Base-by-base conservation (phyloP, 2,888 invertebrate genomes). In the Apodemia hepburni region DNA sequence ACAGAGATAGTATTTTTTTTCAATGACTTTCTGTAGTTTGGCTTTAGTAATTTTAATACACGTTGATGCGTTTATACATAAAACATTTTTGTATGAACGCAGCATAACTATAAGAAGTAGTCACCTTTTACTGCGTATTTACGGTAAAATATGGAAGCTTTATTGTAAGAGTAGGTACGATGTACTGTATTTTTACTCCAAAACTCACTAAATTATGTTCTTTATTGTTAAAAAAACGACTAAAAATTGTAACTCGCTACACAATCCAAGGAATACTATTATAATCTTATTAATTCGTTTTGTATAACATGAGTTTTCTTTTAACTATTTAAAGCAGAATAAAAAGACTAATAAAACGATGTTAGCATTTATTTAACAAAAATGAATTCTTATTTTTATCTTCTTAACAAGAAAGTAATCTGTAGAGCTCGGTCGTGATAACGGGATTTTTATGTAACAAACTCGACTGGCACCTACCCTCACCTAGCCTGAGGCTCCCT, bases 331-430 rank as follows among this genome's bases (percentile, higher is more conserved):
- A 51, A 51, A 51, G 22, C 22, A 51, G 3, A 51, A 51, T 51
- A 51, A 51, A 51, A 18, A n/a, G 22, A 51, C 51, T 61, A 58
- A 63, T 61, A 65, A 66, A 66, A 68, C 77, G 79, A 77, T 76
- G 70, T 84, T 84, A 82, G 84, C 84, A 85, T 82, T 85, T 82
- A 81, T 81, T 81, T 81, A 80, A 81, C 80, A 81, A 82, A 83
- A 85, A 81, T 80, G 82, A 84, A 85, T 84, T 88, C 87, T 85
- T 89, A 87, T 87, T 87, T 86, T 86, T 82, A 87, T 87, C 86
- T 84, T 87, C 82, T 88, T 89, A 90, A 91, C 91, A 88, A 87
- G 90, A 87, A 88, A 89, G 87, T 90, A 90, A 90, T 90, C 88
- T 90, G 87, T 87, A 86, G 87, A 85, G 87, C 84, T 84, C 80